Base-by-base conservation (phyloP, 2,888 invertebrate genomes). In the Athalia rosae region DNA sequence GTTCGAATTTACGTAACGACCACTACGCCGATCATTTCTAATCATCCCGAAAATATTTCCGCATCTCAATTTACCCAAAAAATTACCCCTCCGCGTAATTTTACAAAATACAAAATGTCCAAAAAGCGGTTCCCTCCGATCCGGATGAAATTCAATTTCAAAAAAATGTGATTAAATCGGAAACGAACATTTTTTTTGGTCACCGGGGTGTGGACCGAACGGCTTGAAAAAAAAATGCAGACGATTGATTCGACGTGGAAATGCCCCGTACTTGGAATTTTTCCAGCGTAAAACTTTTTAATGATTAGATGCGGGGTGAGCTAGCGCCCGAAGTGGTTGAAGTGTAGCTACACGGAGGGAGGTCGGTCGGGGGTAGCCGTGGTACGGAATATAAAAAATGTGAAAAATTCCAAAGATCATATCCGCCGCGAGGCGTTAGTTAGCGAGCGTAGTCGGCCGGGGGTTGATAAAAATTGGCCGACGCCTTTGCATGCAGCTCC, bases 391-490 rank as follows among this genome's bases (percentile, higher is more conserved):
- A 64, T 64, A 15, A 9, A 47, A 47, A 3, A n/a, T 13, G 48
- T 3, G 3, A 13, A 0, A 13, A 66, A 53, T 15, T 5, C 9
- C 41, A 4, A n/a, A 56, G 69, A 58, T 58, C 69, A 71, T 71
- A 71, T 71, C 69, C 0, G 28, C 1, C 28, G 28, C 28, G 28
- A 28, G 0, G 2, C 1, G 28, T 28, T 28, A 28, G 28, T 28
- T 28, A 28, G 28, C 28, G 50, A 7, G 50, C 9, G 11, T 47
- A 50, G 15, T 67, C 48, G 53, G 8, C 15, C 28, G 9, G 11
- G 9, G 11, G 9, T 11, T 28, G 67, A 50, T 11, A 58, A 71
- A 71, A 71, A 71, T 71, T 58, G 69, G 56, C 67, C 48, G 64
- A 28, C 50, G 67, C 67, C 11, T 50, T 50, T 53, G 56, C 56